These are phyloP conservation scores for Corythaeola cristata DNA, from an alignment of 2,113 vertebrate genomes.

Conservation along the genomic window DNA sequence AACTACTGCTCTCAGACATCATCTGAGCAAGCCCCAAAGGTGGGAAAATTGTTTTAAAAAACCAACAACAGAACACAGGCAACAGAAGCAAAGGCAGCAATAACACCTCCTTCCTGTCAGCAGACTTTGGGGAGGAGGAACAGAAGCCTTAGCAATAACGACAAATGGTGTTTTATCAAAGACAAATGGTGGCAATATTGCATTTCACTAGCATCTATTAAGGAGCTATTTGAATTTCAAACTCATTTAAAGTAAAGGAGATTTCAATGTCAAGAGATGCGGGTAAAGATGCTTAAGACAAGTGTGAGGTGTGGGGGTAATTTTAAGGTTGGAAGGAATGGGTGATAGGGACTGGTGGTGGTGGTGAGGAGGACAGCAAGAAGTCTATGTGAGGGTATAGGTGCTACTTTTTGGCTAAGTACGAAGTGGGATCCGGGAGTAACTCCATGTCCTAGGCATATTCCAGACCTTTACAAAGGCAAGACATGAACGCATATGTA, in stretches of 20 bases:
- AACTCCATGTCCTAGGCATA: neutral
- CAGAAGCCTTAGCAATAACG: neutral
- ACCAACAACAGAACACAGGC: neutral
- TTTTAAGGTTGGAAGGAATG: neutral
- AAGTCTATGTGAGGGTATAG: neutral
- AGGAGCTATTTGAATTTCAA: constrained; percentile 65
- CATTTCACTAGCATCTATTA: constrained; percentile 38
- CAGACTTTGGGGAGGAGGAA: constrained; percentile 26
- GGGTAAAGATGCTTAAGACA: constrained; percentile 12
- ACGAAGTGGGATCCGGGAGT: neutral
- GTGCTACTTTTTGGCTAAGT: neutral
- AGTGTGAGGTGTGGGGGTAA: neutral
- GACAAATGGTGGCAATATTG: constrained; percentile 54
- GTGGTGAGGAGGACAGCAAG: neutral
- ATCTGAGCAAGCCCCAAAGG: neutral
- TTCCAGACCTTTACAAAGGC: neutral
- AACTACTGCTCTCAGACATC: neutral
- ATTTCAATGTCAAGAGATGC: constrained; percentile 27
- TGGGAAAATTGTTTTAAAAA: neutral
- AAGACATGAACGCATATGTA: neutral
- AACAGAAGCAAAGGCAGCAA: neutral
- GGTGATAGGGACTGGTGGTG: neutral
- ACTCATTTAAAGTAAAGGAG: constrained; percentile 39
- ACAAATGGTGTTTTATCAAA: constrained; percentile 40
- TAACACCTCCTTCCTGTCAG: constrained; percentile 12